A percentile compares a stretch with the other conserved stretches of the same genome.
phyloP scores from a whole-genome alignment of 2,888 invertebrate genomes.

The Gymnosoma rotundatum region DNA sequence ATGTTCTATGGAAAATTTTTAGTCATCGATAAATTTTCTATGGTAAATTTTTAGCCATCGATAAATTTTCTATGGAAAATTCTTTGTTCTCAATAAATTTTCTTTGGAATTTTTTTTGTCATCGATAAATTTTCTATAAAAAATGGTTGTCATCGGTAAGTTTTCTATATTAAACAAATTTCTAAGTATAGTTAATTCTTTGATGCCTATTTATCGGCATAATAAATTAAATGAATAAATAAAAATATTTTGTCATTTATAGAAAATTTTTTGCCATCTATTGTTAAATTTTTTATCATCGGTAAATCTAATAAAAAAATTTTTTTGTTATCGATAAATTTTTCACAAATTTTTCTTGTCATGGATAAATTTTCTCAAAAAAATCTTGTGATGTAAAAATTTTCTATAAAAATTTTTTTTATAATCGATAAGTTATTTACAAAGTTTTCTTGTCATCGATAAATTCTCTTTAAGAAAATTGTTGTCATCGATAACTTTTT shows the following conservation, averaged over 20 bases:
- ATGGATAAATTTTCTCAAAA: not conserved
- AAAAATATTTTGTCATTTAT: no score
- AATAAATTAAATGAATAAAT: no score
- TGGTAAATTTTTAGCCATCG: not conserved
- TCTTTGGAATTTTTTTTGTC: not conserved
- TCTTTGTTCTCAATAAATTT: not conserved
- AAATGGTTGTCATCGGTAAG: not conserved
- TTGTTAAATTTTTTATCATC: not conserved
- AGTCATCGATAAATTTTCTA: not conserved
- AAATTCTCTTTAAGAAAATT: not conserved
- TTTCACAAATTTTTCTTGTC: not conserved
- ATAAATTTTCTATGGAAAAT: not conserved
- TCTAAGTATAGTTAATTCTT: no score
- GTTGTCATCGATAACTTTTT: no score
- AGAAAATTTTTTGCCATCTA: not conserved
- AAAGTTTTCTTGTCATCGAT: not conserved
- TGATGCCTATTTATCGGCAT: no score
- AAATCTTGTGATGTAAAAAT: not conserved
- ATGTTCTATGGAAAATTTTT: not conserved
- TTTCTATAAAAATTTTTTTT: not conserved
- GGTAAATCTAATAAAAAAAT: no score
- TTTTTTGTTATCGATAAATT: not conserved
- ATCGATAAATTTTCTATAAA: not conserved
- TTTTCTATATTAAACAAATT: no score
- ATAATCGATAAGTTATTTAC: no score